Conservation (phyloP, 2,113 vertebrate genomes). For the Scortum barcoo region DNA sequence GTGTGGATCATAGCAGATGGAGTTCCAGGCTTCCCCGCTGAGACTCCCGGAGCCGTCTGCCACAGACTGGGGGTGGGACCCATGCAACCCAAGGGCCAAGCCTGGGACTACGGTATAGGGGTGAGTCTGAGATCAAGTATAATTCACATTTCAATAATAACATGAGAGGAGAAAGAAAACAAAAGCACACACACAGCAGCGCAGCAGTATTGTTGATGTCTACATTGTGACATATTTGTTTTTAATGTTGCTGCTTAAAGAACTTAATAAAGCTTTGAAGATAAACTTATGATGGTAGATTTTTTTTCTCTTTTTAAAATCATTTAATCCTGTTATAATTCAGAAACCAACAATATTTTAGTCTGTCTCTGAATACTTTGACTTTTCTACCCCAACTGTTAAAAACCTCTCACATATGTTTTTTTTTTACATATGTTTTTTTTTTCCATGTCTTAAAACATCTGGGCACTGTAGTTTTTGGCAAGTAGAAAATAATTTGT, state of each 20-base stretch:
- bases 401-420: too few species aligned
- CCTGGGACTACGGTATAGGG: constrained; percentile 97
- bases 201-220: background rate
- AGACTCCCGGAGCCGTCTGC: constrained; percentile 91
- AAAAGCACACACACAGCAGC: background rate
- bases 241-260: background rate
- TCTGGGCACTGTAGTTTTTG: background rate
- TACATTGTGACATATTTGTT: background rate
- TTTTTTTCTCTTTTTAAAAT: background rate
- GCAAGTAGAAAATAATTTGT: background rate
- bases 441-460: background rate
- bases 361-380: too few species aligned
- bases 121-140: constrained; percentile 83
- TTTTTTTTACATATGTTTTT: too few species aligned
- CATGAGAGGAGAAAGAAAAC: background rate
- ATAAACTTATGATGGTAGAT: too few species aligned
- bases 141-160: background rate
- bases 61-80: constrained; percentile 91
- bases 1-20: constrained; percentile 95
- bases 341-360: background rate
- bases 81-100: constrained; percentile 90
- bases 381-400: too few species aligned
- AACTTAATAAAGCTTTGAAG: background rate
- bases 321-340: background rate
- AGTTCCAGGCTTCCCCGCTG: constrained; percentile 90